Base-by-base conservation (phyloP, 2,113 vertebrate genomes). In the Aegotheles bennettii region DNA sequence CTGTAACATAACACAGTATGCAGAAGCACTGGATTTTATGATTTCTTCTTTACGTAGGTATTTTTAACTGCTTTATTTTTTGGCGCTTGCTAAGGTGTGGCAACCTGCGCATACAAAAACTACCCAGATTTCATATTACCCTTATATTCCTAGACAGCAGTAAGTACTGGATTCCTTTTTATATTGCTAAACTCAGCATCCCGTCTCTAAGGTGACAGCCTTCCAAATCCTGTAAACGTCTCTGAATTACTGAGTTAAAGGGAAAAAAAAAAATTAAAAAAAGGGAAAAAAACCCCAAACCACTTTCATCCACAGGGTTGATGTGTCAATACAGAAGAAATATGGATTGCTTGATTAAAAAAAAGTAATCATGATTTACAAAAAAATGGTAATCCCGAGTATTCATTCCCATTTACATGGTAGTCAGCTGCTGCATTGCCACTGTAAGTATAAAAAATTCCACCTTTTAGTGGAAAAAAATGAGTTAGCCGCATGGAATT, bases 1-100 rank as follows among this genome's bases (percentile, higher is more conserved):
- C 98, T 98, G 98, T 97, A 98, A 98, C 97, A 94, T 97, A 97
- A 98, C 97, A 98, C 97, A 98, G 97, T 97, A 97, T 98, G 98
- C 98, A 98, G 98, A 98, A 98, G 98, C 97, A 96, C 73, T 97
- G 97, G 96, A 95, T 95, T 97, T 96, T 90, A 97, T 95, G 97
- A 42, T 81, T 93, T 94, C 91, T 96, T 96, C 97, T 97, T 79
- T 87, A 94, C 87, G 97, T 93, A 94, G 91, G 48, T 84, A 90
- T 94, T 79, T 95, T 94, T 78, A 98, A 98, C 96, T 93, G 96
- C 95, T 97, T 97, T 97, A 50, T 81, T 95, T 96, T 98, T 97
- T 97, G 98, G 98, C 84, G 97, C 97, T 98, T 89, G 95, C 93
- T 97, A 96, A 97, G 84, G 97, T 97, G 97, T 97, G 96, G 97